Base-by-base conservation (phyloP, 2,888 invertebrate species). In the Synergus itoensis region DNA sequence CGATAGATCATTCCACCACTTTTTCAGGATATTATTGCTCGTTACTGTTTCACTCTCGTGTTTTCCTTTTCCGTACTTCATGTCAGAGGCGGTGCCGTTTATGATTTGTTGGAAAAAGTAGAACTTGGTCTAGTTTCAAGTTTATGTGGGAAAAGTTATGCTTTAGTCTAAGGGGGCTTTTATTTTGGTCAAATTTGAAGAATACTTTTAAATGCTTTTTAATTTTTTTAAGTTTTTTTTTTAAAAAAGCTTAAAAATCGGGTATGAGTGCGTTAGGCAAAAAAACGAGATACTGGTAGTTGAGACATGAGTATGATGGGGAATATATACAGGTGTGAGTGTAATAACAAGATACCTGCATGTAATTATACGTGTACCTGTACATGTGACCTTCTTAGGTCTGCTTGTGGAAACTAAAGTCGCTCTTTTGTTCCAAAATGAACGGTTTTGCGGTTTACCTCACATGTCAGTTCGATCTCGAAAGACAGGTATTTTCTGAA, bases 371-470 rank as follows among this genome's bases (percentile, higher is more conserved):
- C 16, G 7, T 9, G 9, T 53, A 18, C 53, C 9, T 9, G n/a
- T 40, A 16, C 48, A 28, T 21, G 28, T 48, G 48, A 69, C 69
- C 69, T 48, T 69, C n/a, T 69, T 69, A 12, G 21, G 43, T 36
- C 48, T 28, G 21, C 69, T 69, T 48, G 21, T 43, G 69, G 53
- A 73, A 48, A 73, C 73, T 36, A 73, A 73, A 73, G 69, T 77
- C 45, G 21, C 28, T 53, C 60, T 75, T 88, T 88, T 88, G 87
- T 88, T 88, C 83, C 82, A 84, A 81, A 87, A 88, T 87, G 85
- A 87, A 86, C 84, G 80, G 81, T 81, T 79, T 81, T 79, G 83
- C 80, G 86, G 88, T 86, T 88, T 84, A 86, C 87, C 87, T 88
- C 86, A 86, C 85, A 84, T 12, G 60, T 81, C 80, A 81, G 53